phyloP scores from a whole-genome alignment of 2,797 vertebrate genomes.

The Molossus molossus region DNA sequence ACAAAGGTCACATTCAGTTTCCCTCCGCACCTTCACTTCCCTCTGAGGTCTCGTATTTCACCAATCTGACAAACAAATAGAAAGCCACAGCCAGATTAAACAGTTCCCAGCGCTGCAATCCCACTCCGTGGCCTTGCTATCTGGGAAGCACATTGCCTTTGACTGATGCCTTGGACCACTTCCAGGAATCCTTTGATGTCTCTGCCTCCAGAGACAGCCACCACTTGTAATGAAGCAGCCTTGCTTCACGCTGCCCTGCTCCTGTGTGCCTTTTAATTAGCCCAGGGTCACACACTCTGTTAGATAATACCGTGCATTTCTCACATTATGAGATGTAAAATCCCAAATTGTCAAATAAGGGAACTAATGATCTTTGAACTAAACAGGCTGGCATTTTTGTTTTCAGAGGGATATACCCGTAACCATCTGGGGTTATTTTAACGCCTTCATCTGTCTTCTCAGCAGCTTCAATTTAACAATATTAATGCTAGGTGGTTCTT shows the following conservation, averaged over 20 bases:
- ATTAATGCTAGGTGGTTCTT: conserved; percentile 77
- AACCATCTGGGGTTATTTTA: conserved; percentile 78
- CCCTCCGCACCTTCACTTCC: not conserved
- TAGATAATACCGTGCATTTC: conserved; percentile 76
- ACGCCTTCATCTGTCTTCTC: conserved; percentile 75
- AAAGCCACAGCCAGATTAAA: conserved; percentile 70
- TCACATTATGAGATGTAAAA: conserved; percentile 68
- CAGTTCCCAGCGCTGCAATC: not conserved
- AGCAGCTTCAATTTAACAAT: conserved; percentile 75
- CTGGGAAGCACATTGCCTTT: conserved; percentile 68
- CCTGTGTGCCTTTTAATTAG: conserved; percentile 82
- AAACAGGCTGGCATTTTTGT: conserved; percentile 71
- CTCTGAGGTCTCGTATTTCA: conserved; percentile 60
- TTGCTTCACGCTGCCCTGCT: conserved; percentile 53
- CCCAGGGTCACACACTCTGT: conserved; percentile 71
- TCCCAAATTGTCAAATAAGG: conserved; percentile 75
- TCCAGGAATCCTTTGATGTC: conserved; percentile 78
- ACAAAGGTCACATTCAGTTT: conserved; percentile 76
- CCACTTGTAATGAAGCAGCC: conserved; percentile 76
- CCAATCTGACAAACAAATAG: conserved; percentile 77
- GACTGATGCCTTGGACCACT: conserved; percentile 71
- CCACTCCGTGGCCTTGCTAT: conserved; percentile 48
- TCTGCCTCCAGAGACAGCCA: conserved; percentile 63
- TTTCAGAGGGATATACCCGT: conserved; percentile 69
- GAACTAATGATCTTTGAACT: conserved; percentile 78